Conservation (phyloP, 2,797 vertebrate species). For the Anabacerthia variegaticeps region DNA sequence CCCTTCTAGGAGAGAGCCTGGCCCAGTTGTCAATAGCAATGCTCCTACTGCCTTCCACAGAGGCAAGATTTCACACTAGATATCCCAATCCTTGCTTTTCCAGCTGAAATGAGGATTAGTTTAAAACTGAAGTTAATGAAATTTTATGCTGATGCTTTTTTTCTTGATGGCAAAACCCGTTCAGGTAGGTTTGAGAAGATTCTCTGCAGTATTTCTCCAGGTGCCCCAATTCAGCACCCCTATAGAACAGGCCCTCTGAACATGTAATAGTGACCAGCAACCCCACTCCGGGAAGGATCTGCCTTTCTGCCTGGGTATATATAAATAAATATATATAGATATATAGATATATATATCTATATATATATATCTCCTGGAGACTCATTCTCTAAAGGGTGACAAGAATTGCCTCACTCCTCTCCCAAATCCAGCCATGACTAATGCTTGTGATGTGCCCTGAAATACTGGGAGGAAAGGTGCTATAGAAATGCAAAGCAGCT, state of each 20-base stretch:
- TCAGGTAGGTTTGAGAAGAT: neutral
- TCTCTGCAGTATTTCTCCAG: neutral
- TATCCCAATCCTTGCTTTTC: neutral
- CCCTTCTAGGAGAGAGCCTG: neutral
- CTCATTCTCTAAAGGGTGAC: neutral
- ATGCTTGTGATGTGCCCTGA: neutral
- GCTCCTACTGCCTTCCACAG: neutral
- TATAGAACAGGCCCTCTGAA: neutral
- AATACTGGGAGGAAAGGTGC: neutral
- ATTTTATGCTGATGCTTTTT: neutral
- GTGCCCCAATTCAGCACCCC: neutral
- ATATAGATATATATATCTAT: too few relatives aligned
- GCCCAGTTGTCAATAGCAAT: neutral
- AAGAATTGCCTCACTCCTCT: neutral
- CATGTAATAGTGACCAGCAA: neutral
- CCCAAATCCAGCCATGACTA: neutral
- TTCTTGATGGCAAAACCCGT: neutral
- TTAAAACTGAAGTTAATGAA: neutral
- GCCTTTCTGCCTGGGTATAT: neutral
- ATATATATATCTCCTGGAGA: neutral
- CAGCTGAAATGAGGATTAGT: neutral
- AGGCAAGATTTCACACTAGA: neutral
- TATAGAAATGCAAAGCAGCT: neutral
- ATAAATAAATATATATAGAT: too few relatives aligned
- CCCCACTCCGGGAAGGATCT: neutral